These are phyloP conservation scores for Molossus alvarezi DNA, from an alignment of 2,797 vertebrate genomes.

Conservation along the genomic window DNA sequence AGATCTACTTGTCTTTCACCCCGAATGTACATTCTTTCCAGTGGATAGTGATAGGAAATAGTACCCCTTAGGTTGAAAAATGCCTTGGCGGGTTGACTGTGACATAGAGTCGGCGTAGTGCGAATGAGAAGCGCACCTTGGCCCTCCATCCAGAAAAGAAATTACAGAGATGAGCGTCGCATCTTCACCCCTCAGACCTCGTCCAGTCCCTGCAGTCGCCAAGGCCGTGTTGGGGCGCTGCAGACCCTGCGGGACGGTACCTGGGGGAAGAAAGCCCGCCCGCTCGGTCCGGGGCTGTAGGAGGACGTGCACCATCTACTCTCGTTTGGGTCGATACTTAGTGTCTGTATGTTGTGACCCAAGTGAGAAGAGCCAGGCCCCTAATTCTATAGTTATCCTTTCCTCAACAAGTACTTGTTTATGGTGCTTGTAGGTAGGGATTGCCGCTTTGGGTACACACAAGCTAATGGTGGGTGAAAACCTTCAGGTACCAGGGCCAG, in stretches of 20 bases:
- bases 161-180: conserved; percentile 34
- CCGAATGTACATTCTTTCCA: conserved; percentile 67
- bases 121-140: conserved; percentile 8
- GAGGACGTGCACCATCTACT: neutral
- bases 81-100: neutral
- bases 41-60: conserved; percentile 32
- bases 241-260: neutral
- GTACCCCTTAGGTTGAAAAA: neutral
- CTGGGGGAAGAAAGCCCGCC: neutral
- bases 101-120: neutral
- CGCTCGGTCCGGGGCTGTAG: neutral
- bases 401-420: neutral
- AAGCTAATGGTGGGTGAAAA: neutral
- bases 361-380: neutral
- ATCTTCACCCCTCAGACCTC: conserved; percentile 22
- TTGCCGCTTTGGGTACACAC: neutral
- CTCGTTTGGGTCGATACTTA: neutral
- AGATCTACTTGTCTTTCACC: conserved; percentile 64
- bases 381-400: neutral
- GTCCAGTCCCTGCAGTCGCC: neutral
- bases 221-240: neutral
- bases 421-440: neutral
- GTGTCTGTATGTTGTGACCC: neutral
- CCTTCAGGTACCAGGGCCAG: neutral
- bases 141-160: conserved; percentile 68